Percentiles rank a stretch among this genome's conserved stretches.
Evolutionary conservation across 2,797 vertebrate species (phyloP).

Genomic region (Tamandua tetradactyla): DNA sequence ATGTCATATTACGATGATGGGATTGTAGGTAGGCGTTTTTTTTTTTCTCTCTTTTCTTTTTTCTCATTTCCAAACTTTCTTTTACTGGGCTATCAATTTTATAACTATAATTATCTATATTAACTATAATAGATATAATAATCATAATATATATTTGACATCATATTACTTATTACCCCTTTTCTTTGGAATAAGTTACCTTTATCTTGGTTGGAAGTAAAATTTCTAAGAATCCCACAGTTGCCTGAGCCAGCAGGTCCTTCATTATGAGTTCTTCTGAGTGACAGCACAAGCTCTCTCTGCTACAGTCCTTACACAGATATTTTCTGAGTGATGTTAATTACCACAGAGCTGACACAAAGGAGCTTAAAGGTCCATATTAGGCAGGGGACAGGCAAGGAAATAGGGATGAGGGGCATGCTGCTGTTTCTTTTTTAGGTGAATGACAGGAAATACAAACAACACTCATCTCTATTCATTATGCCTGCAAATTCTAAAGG

Average conservation of each 20-base stretch:
- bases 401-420: not conserved
- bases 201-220: constrained; percentile 43
- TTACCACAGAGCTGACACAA: constrained; percentile 51
- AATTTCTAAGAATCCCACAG: not conserved
- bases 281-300: not conserved
- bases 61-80: constrained; percentile 51
- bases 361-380: constrained; percentile 4
- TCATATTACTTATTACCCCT: constrained; percentile 31
- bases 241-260: not conserved
- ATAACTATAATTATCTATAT: not conserved
- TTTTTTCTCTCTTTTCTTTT: constrained; percentile 5
- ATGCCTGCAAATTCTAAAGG: not conserved
- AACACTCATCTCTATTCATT: constrained; percentile 5
- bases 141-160: not conserved
- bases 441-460: not conserved
- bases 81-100: constrained; percentile 32
- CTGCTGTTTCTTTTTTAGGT: constrained; percentile 19
- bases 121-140: not conserved
- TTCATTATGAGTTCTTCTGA: constrained; percentile 20
- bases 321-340: constrained; percentile 52
- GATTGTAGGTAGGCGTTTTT: not conserved
- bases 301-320: not conserved
- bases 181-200: constrained; percentile 24
- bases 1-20: not conserved
- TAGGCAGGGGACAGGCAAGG: not conserved